phyloP scores from a whole-genome alignment of 2,888 invertebrate genomes.

The Pinctada fucata region DNA sequence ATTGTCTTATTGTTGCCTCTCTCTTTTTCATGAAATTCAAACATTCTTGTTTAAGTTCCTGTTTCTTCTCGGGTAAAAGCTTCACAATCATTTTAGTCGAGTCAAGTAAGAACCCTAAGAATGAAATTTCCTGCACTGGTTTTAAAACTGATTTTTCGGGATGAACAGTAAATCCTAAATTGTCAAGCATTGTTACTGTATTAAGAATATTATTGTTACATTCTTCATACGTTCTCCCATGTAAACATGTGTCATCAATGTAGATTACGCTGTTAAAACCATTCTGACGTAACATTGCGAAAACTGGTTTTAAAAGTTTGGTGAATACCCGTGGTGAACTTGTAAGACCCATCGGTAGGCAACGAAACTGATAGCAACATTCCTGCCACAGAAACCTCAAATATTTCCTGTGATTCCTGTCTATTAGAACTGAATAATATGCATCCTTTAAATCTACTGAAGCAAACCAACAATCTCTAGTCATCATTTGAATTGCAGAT shows the following conservation, averaged over 20 bases:
- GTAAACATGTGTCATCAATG: constrained; percentile 39
- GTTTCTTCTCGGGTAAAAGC: constrained; percentile 19
- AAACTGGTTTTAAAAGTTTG: constrained; percentile 36
- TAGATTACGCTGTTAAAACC: constrained; percentile 18
- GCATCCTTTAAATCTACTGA: constrained; percentile 43
- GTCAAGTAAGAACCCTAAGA: constrained; percentile 35
- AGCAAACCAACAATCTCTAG: constrained; percentile 39
- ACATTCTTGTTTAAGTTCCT: neutral
- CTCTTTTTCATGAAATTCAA: neutral
- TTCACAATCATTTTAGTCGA: constrained; percentile 36
- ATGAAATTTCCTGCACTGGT: constrained; percentile 32
- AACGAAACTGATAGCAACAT: constrained; percentile 28
- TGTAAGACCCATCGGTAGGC: constrained; percentile 39
- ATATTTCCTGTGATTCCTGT: constrained; percentile 26
- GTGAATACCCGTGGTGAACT: constrained; percentile 35
- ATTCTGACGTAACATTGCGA: constrained; percentile 13
- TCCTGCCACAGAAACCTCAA: constrained; percentile 41
- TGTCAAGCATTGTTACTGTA: constrained; percentile 25
- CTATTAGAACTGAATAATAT: constrained; percentile 40
- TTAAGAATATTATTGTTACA: constrained; percentile 26
- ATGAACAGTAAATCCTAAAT: constrained; percentile 36
- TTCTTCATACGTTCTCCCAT: constrained; percentile 15
- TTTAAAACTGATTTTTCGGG: constrained; percentile 33
- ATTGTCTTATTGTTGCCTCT: constrained; percentile 10
- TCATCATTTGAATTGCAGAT: constrained; percentile 33